Evolutionary conservation across 92 coral and sea anemone species (phyloP), one percentile per base, ranked within the genome.

Genomic region (Meandrina meandrites): DNA sequence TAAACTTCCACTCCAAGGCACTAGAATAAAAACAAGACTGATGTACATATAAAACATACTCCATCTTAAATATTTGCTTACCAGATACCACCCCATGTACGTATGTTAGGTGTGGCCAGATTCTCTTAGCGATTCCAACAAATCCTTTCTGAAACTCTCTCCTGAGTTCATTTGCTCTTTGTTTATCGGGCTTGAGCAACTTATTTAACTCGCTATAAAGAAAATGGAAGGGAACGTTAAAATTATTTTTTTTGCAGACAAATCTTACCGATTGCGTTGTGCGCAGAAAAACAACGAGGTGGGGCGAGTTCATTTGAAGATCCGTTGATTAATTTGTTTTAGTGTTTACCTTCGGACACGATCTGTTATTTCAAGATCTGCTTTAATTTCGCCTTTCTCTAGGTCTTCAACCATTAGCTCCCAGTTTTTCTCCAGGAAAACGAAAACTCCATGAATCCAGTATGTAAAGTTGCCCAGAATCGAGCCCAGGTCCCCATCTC

Each of bases 391-490:
- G 47, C 92, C 92, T 31, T 58, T 56, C 13, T 80, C 92, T 53
- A 90, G 32, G 47, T 90, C 92, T 37, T 51, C 36, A 30, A 85
- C 86, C 76, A 90, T 77, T 45, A 79, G 60, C 27, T 80, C 57
- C 92, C 92, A 90, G 83, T 90, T 90, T 57, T 53, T 70, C 82
- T 90, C 92, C 68, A 90, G 75, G 34, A 83, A 85, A 74, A 90
- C 92, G n/a, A 90, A 81, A 68, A 87, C 89, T 48, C 89, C 92
- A 75, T 90, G 88, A 40, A 90, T 85, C 86, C 84, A 83, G 21
- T 78, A 86, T 21, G 92, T 86, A 86, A 90, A 90, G 57, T 90
- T 90, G 34, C 85, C 80, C 48, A 62, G 58, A 15, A 90, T 50
- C 24, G 69, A 74, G 56, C 92, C 92, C 57, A 90, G 82, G 54